A percentile compares a stretch with the other conserved stretches of the same genome.
These are phyloP conservation scores for Nezara viridula DNA, from an alignment of 2,888 invertebrate genomes.

Conservation along the genomic window DNA sequence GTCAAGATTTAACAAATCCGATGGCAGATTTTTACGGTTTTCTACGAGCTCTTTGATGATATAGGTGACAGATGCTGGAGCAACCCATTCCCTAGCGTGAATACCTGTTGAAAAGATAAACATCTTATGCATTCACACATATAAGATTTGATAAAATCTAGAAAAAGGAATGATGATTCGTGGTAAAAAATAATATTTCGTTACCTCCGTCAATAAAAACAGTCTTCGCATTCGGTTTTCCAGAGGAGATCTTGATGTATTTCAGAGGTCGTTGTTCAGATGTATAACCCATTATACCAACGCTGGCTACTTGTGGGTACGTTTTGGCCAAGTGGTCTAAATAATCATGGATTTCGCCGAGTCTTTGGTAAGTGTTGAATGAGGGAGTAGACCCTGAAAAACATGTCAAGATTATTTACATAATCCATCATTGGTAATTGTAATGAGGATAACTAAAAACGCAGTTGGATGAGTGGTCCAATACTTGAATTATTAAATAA, in stretches of 20 bases:
- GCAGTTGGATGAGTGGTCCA: too few relatives aligned
- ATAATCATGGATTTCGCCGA: constrained; percentile 79
- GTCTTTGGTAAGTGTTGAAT: constrained; percentile 83
- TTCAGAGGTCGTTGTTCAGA: constrained; percentile 82
- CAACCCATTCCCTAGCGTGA: constrained; percentile 92
- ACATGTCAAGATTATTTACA: neutral
- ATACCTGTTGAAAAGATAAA: constrained; percentile 72
- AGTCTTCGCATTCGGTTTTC: constrained; percentile 66
- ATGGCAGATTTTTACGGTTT: constrained; percentile 77
- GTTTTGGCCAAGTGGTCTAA: constrained; percentile 79
- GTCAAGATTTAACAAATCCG: constrained; percentile 77
- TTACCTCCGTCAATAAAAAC: constrained; percentile 71
- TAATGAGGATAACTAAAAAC: too few relatives aligned
- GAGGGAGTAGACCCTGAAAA: neutral
- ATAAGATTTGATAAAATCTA: neutral
- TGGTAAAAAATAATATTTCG: neutral
- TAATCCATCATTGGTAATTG: too few relatives aligned
- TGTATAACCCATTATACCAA: constrained; percentile 81
- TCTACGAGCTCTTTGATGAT: constrained; percentile 79
- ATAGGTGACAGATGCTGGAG: constrained; percentile 82
- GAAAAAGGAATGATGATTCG: neutral
- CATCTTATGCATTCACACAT: too few relatives aligned
- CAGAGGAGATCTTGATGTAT: constrained; percentile 71
- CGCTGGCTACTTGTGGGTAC: constrained; percentile 80
- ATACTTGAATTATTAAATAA: too few relatives aligned